These are phyloP conservation scores for Embiotoca jacksoni DNA, from an alignment of 2,113 vertebrate species.

Conservation along the genomic window DNA sequence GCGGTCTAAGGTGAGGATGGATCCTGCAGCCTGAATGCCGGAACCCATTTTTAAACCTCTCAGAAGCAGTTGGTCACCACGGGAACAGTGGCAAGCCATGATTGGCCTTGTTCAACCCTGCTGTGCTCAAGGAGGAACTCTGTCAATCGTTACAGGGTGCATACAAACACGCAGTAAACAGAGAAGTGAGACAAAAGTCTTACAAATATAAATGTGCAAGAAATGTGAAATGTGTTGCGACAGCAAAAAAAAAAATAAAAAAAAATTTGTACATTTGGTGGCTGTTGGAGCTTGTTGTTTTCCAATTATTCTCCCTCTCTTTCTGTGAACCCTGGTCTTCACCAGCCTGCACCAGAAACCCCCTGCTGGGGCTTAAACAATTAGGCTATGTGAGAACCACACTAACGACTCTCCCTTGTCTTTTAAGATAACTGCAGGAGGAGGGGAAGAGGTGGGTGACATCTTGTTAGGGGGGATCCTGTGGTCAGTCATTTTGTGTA, in stretches of 20 bases:
- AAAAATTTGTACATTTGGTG: background rate
- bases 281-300: background rate
- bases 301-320: conserved; percentile 43
- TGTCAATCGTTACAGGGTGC: conserved; percentile 50
- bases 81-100: conserved; percentile 60
- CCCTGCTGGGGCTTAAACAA: conserved; percentile 77
- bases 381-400: conserved; percentile 72
- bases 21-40: conserved; percentile 66
- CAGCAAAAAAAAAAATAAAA: background rate
- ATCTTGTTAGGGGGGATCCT: conserved; percentile 67
- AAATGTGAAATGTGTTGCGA: background rate
- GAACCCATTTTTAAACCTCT: conserved; percentile 66
- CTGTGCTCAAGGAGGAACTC: conserved; percentile 59
- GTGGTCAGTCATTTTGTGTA: conserved; percentile 70
- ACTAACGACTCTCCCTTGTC: conserved; percentile 79
- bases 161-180: conserved; percentile 1
- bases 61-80: conserved; percentile 60
- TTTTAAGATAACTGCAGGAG: conserved; percentile 76
- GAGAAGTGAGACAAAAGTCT: background rate
- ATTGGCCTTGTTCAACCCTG: conserved; percentile 68
- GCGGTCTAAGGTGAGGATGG: conserved; percentile 35
- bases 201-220: background rate
- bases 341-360: conserved; percentile 23
- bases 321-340: conserved; percentile 21
- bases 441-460: conserved; percentile 65